Evolutionary conservation across 35 echinoderm and acorn worm genomes (phyloP).

Genomic region (Lytechinus variegatus): DNA sequence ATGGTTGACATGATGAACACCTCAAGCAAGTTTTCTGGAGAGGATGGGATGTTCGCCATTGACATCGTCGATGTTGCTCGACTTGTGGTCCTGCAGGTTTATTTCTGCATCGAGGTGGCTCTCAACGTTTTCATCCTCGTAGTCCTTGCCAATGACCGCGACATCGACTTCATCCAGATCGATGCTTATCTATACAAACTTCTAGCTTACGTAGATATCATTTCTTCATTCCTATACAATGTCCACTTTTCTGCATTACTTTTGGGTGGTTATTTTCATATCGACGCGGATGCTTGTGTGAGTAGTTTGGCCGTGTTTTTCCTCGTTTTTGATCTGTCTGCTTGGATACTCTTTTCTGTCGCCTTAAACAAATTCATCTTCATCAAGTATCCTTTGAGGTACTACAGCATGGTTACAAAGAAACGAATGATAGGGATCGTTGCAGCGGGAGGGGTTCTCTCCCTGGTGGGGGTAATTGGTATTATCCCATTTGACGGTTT

Average conservation of each 20-base stretch:
- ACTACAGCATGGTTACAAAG: background rate
- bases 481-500: background rate
- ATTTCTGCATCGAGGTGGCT: no score
- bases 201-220: background rate
- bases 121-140: background rate
- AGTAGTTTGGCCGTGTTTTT: background rate
- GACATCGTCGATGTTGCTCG: background rate
- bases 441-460: background rate
- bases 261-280: background rate
- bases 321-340: background rate
- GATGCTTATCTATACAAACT: background rate
- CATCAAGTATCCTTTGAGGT: conserved; percentile 13
- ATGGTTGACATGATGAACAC: background rate
- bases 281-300: background rate
- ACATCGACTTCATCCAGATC: background rate
- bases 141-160: background rate
- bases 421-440: background rate
- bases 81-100: background rate
- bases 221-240: background rate
- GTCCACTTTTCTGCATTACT: background rate
- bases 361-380: background rate
- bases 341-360: background rate
- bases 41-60: background rate
- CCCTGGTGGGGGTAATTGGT: background rate
- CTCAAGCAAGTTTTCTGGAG: background rate